Evolutionary conservation across 2,797 vertebrate species (phyloP).

Genomic region (Sebastes goodei): DNA sequence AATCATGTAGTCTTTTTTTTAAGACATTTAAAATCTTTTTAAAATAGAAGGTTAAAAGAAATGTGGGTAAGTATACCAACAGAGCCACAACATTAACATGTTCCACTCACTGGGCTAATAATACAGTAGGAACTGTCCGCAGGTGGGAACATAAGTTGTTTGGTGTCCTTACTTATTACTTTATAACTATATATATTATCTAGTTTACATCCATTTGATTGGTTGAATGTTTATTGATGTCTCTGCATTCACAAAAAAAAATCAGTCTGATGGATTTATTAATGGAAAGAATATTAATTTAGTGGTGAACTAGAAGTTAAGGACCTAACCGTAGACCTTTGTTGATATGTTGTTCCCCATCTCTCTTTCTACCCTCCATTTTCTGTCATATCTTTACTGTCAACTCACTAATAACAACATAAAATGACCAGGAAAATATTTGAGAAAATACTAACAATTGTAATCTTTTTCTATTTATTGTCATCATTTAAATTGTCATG

Average conservation of each 20-base stretch:
- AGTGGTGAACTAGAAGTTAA: background rate
- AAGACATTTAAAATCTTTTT: no score
- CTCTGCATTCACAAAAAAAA: background rate
- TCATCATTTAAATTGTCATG: background rate
- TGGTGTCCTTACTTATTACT: background rate
- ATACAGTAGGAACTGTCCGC: background rate
- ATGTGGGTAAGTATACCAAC: background rate
- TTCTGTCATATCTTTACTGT: background rate
- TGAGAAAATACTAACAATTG: background rate
- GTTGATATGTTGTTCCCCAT: background rate
- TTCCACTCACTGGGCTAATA: background rate
- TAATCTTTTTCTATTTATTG: background rate
- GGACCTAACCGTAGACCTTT: background rate
- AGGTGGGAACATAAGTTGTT: no score
- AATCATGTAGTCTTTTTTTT: background rate
- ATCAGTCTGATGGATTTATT: background rate
- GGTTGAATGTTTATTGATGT: background rate
- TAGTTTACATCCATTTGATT: background rate
- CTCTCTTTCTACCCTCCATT: background rate
- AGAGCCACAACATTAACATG: background rate
- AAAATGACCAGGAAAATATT: background rate
- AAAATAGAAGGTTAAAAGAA: background rate
- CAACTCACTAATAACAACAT: background rate
- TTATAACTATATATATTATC: background rate
- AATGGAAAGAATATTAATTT: background rate